phyloP scores from a whole-genome alignment of 1,140 invertebrate genomes.

The Cardiocondyla obscurior region DNA sequence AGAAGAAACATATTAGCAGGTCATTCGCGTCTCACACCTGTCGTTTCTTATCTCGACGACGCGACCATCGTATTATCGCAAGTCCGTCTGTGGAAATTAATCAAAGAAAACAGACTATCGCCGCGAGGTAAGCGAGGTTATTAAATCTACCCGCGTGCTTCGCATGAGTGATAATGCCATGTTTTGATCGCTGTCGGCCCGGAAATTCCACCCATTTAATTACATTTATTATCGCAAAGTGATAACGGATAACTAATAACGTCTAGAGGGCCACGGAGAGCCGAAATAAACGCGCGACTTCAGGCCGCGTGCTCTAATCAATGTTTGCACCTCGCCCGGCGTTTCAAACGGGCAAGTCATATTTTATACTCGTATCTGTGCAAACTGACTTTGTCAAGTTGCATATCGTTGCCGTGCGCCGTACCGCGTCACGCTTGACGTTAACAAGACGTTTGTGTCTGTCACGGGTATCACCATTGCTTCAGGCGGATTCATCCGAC shows the following conservation, averaged over 20 bases:
- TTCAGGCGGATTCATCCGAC: conserved; percentile 23
- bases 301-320: neutral
- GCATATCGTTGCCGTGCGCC: conserved; percentile 13
- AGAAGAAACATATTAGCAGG: conserved; percentile 54
- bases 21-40: conserved; percentile 19
- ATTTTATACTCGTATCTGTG: conserved; percentile 42
- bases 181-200: neutral
- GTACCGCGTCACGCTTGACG: conserved; percentile 17
- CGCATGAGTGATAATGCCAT: neutral
- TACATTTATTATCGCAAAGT: conserved; percentile 21
- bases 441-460: conserved; percentile 55
- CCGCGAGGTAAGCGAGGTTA: neutral
- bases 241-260: conserved; percentile 8
- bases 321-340: conserved; percentile 8
- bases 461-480: conserved; percentile 43
- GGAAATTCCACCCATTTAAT: neutral
- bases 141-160: neutral
- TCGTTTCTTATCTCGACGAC: neutral
- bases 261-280: neutral
- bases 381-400: conserved; percentile 49
- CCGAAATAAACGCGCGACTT: neutral
- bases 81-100: conserved; percentile 14
- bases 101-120: neutral
- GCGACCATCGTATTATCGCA: conserved; percentile 22
- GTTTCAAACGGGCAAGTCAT: conserved; percentile 22